Percentiles rank a stretch among this genome's conserved stretches.
These are phyloP conservation scores for Megaceryle alcyon DNA, from an alignment of 2,797 vertebrate species.

Conservation along the genomic window DNA sequence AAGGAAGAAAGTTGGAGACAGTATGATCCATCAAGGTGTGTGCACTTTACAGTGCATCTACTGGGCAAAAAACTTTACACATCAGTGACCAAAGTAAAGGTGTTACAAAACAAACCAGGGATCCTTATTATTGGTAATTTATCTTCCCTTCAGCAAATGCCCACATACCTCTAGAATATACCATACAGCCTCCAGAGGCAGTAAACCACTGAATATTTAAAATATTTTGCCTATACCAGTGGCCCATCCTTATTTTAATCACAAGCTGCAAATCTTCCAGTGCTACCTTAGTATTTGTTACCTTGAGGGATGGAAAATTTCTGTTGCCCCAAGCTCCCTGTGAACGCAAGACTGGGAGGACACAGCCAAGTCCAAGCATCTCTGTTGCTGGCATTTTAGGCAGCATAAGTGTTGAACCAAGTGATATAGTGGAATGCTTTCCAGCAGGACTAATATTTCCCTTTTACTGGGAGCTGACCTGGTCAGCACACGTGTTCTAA, in stretches of 20 bases:
- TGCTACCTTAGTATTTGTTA: neutral
- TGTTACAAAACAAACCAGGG: neutral
- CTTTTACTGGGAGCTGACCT: neutral
- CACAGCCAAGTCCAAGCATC: neutral
- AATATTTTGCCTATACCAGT: neutral
- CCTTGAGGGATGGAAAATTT: neutral
- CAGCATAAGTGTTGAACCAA: neutral
- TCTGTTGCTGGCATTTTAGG: neutral
- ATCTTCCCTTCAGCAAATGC: neutral
- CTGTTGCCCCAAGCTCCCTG: neutral
- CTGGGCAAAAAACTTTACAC: neutral
- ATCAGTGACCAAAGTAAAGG: neutral
- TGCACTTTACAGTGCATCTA: neutral
- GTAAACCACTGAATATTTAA: neutral
- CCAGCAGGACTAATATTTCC: neutral
- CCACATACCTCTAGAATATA: neutral
- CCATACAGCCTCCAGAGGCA: neutral
- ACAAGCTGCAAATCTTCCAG: neutral
- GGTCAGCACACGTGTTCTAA: neutral
- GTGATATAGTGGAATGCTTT: neutral
- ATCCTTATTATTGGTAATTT: neutral
- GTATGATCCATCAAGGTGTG: rapidly evolving
- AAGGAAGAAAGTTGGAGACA: neutral
- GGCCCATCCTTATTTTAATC: neutral
- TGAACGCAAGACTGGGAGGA: neutral